Percentiles rank a stretch among this genome's conserved stretches.
phyloP scores from a whole-genome alignment of 2,888 invertebrate species.

The Cephus pulcher region DNA sequence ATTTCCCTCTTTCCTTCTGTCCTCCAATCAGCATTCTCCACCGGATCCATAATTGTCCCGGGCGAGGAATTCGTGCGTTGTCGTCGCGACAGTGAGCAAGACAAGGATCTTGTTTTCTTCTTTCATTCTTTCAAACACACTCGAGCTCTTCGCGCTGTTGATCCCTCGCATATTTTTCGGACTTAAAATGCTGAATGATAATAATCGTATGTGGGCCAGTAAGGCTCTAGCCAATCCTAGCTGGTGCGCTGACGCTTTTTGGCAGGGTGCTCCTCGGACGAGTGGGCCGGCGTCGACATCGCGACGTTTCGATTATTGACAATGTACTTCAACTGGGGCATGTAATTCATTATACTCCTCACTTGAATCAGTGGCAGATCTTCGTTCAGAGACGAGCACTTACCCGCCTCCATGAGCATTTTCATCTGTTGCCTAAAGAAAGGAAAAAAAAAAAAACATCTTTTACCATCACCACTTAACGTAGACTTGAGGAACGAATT shows the following conservation, averaged over 20 bases:
- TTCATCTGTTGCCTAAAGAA: constrained; percentile 78
- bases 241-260: constrained; percentile 71
- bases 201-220: constrained; percentile 66
- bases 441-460: too few species aligned
- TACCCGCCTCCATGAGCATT: constrained; percentile 81
- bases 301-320: constrained; percentile 70
- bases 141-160: neutral
- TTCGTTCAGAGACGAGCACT: constrained; percentile 78
- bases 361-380: constrained; percentile 84
- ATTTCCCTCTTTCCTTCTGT: constrained; percentile 8
- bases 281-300: constrained; percentile 59
- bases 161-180: neutral
- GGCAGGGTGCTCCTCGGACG: constrained; percentile 62
- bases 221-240: constrained; percentile 72
- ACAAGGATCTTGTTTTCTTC: neutral
- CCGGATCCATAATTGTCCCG: neutral
- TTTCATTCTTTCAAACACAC: neutral
- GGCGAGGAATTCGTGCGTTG: neutral
- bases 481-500: neutral
- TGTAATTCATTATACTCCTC: constrained; percentile 84
- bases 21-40: neutral
- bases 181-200: constrained; percentile 63
- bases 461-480: neutral
- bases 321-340: constrained; percentile 91
- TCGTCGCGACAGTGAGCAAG: neutral